These are phyloP conservation scores for Acanthopagrus latus DNA, from an alignment of 2,797 vertebrate genomes.

Conservation along the genomic window DNA sequence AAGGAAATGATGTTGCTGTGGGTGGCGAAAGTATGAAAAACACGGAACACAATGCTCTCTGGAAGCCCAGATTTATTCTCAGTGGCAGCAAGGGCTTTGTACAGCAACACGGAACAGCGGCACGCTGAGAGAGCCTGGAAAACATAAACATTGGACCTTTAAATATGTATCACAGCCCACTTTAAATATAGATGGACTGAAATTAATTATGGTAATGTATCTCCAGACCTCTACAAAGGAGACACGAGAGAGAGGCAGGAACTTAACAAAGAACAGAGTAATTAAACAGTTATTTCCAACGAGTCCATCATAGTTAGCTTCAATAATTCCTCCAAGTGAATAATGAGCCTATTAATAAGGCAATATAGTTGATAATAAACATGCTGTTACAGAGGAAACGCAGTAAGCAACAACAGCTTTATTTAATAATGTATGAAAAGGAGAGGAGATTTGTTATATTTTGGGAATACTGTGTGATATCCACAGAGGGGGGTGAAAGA, in stretches of 20 bases:
- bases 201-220: conserved; percentile 36
- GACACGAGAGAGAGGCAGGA: conserved; percentile 8
- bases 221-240: conserved; percentile 24
- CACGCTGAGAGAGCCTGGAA: conserved; percentile 36
- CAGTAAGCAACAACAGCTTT: background rate
- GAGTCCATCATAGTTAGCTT: background rate
- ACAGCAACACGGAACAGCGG: conserved; percentile 12
- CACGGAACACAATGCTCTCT: conserved; percentile 4
- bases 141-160: conserved; percentile 47
- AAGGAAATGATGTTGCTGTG: background rate
- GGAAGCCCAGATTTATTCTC: conserved; percentile 29
- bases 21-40: conserved; percentile 25
- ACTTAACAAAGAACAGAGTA: conserved; percentile 20
- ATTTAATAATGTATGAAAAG: conserved; percentile 20
- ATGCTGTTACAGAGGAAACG: background rate
- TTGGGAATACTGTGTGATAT: background rate
- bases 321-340: conserved; percentile 12
- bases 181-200: conserved; percentile 59
- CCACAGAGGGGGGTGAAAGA: background rate
- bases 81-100: conserved; percentile 33
- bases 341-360: background rate
- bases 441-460: background rate
- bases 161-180: conserved; percentile 57
- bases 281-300: conserved; percentile 35
- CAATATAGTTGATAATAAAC: background rate